Evolutionary conservation across 2,888 invertebrate genomes (phyloP).

Genomic region (Drosophila fulvimacula): DNA sequence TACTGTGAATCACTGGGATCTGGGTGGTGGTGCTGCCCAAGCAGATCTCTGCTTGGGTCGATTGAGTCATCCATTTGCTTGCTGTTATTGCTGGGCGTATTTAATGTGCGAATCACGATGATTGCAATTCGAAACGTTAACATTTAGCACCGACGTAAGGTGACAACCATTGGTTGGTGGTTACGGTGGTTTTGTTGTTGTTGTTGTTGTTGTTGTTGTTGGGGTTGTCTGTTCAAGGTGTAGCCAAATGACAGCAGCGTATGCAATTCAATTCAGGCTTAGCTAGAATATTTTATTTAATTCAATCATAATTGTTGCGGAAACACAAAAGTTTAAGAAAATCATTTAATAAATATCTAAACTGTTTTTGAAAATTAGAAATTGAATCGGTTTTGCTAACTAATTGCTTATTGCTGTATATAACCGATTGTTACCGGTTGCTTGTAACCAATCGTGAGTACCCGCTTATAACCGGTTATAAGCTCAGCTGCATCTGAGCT

Average conservation of each 20-base stretch:
- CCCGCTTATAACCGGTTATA: background rate
- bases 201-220: background rate
- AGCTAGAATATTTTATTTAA: background rate
- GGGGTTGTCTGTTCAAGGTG: slow-evolving; percentile 28
- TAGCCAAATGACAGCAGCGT: background rate
- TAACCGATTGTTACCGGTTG: background rate
- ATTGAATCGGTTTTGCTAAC: too few species aligned
- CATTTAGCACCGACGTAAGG: slow-evolving; percentile 58
- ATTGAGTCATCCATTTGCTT: slow-evolving; percentile 22
- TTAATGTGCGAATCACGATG: slow-evolving; percentile 60
- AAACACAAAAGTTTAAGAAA: background rate
- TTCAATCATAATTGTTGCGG: background rate
- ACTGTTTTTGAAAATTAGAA: background rate
- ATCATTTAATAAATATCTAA: background rate
- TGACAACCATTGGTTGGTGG: slow-evolving; percentile 26
- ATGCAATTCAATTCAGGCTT: background rate
- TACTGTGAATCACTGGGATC: background rate
- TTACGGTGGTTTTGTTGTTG: slow-evolving; percentile 6
- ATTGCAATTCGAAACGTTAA: slow-evolving; percentile 39
- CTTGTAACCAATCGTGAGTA: too few species aligned
- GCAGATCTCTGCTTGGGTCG: slow-evolving; percentile 11
- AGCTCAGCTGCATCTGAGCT: too few species aligned
- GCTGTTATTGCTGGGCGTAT: slow-evolving; percentile 12
- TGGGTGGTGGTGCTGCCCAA: background rate
- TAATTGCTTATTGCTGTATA: too few species aligned